Base-by-base conservation (phyloP, 2,113 vertebrate species). In the Passer domesticus region DNA sequence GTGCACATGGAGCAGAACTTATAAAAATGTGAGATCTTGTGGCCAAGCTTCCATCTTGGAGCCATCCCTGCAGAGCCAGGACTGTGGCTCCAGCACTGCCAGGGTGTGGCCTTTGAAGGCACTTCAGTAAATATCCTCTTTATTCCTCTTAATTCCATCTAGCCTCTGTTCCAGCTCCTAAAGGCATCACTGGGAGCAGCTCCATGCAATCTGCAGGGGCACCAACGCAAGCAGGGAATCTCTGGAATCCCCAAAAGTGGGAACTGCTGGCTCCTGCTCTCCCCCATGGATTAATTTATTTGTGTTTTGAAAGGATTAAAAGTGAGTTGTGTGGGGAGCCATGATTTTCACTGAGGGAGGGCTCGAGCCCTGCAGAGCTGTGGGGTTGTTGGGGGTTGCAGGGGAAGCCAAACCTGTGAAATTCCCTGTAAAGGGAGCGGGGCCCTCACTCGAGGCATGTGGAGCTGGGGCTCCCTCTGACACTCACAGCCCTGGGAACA, bases 221-320 rank as follows among this genome's bases (percentile, higher is more conserved):
- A 62, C 31, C 31, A 79, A 64, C 0, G 0, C 37, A 4, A 50
- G 44, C 1, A 2, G 73, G 62, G 69, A 35, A 58, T 62, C 59
- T 59, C 46, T 75, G 50, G 7, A 23, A 76, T 33, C 69, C 78
- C 37, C 76, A 58, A 24, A 75, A 76, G 37, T 10, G 46, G 81
- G 53, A 75, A 16, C n/a, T 24, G 41, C 72, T 23, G 8, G 39
- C 83, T 92, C 30, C 76, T 16, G 10, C 79, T 87, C 41, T 84
- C 37, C 70, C 44, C 16, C 1, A 0, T 28, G 74, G 74, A 58
- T 89, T 15, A 25, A 56, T 13, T 52, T 60, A 59, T 62, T 78
- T 58, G 37, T 74, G 73, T 87, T 92, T 89, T 87, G 30, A 35
- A 58, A 84, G 47, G 44, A 67, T 72, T 72, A 31, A 43, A 33